Base-by-base conservation (phyloP, 2,888 invertebrate species). In the Pristionchus mayeri region DNA sequence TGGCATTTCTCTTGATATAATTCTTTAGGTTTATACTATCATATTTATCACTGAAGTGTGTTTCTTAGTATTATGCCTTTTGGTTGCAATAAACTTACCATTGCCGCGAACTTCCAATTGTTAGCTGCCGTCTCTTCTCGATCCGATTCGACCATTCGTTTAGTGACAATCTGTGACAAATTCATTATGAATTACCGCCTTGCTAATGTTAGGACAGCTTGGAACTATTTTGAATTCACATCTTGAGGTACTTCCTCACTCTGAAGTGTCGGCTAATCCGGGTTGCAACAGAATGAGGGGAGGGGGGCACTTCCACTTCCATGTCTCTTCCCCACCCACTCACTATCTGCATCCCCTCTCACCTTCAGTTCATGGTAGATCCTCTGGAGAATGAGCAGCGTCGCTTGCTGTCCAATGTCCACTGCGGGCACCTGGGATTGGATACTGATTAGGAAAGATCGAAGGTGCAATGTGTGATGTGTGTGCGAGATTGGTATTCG, bases 341-440 rank as follows among this genome's bases (percentile, higher is more conserved):
- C 44, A 9, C 75, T 13, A 3, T 27, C 75, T 75, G 27, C n/a
- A 7, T 44, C 30, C 21, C 76, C 18, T 78, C 80, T 57, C 80
- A 90, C 89, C 90, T 90, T 92, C 52, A 93, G 82, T 76, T 93
- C 93, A 57, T 90, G 87, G 84, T 91, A 88, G 27, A 93, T 93
- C 75, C 90, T 85, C 85, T 92, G 91, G 44, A 93, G 85, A 44
- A 91, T 88, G 67, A 91, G 86, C 11, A 92, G 85, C 4, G 91
- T 89, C 3, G 92, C 92, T 60, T 92, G 90, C 84, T 91, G 90
- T 9, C 89, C 91, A 7, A 88, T 85, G 81, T 92, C 91, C 1
- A 87, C 83, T 1, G 87, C 84, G 27, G 86, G 86, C 81, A 84
- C 84, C 50, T 84, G 57, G 37, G 30, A 21, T 44, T 78, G 48